phyloP scores from a whole-genome alignment of 2,888 invertebrate species.

The Rhaphigaster nebulosa region DNA sequence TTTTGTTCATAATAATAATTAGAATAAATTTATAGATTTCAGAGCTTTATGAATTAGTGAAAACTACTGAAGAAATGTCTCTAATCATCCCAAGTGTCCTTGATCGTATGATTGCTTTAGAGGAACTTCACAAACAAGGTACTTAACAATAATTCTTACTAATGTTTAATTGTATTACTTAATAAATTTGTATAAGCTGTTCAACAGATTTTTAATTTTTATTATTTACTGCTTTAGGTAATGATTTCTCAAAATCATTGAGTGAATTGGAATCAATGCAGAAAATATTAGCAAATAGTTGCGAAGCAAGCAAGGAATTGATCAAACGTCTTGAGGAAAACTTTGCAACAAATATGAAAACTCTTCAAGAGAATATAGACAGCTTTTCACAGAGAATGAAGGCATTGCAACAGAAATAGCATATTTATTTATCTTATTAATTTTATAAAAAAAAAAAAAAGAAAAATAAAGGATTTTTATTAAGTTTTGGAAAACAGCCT shows the following conservation, averaged over 20 bases:
- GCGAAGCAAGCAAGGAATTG: slow-evolving; percentile 84
- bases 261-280: slow-evolving; percentile 85
- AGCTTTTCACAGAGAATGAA: slow-evolving; percentile 81
- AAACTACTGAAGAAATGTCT: slow-evolving; percentile 85
- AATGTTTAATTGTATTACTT: not conserved
- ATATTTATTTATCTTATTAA: slow-evolving; percentile 1
- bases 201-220: no score
- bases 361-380: slow-evolving; percentile 81
- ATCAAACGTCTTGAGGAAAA: slow-evolving; percentile 85
- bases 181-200: not conserved
- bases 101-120: slow-evolving; percentile 88
- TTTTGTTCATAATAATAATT: not conserved
- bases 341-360: slow-evolving; percentile 83
- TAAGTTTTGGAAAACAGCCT: not conserved
- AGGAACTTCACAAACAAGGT: slow-evolving; percentile 93
- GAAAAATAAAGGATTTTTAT: not conserved
- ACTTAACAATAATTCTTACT: slow-evolving; percentile 64
- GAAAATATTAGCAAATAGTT: slow-evolving; percentile 77
- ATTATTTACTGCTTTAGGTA: slow-evolving; percentile 74
- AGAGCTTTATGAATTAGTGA: slow-evolving; percentile 88
- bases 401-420: slow-evolving; percentile 67
- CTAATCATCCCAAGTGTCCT: slow-evolving; percentile 85
- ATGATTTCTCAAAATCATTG: slow-evolving; percentile 87
- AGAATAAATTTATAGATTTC: slow-evolving; percentile 73
- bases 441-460: not conserved